Evolutionary conservation across 23 tunicate species (phyloP), one percentile per base, ranked within the genome.

Genomic region (Ascidia mentula): DNA sequence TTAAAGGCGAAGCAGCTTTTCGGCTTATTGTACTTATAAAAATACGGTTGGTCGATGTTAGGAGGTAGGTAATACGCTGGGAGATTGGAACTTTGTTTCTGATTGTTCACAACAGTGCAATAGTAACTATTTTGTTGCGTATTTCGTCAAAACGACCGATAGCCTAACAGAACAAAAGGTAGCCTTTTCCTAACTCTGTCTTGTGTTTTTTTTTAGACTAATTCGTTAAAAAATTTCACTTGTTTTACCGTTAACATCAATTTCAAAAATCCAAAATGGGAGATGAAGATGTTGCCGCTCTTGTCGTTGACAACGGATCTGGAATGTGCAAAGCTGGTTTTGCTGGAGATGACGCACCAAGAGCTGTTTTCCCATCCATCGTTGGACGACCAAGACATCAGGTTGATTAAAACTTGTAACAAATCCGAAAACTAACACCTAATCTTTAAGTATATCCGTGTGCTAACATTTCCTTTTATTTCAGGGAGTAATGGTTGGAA

Each of bases 251-350:
- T n/a, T n/a, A n/a, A n/a, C n/a, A n/a, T n/a, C n/a, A n/a, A n/a
- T n/a, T n/a, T n/a, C n/a, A n/a, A n/a, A n/a, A n/a, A n/a, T n/a
- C n/a, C 79, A 36, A 74, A 74, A 35, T 39, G 36, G 28, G 22
- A 74, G 31, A 6, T 6, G 74, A 40, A 81, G 98, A 94, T 38
- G 80, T 84, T 33, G 98, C 98, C 32, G 98, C 98, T 42, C 88
- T 94, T 28, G 98, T 94, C 80, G 90, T 94, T 72, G 98, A 94
- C 74, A 92, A 92, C 79, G 98, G 98, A 60, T 92, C 98, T 37
- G 94, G 98, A 36, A 92, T 92, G 98, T 94, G 98, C 87, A 94
- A 94, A 84, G 98, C 98, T 77, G 98, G 98, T 13, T 94, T 94
- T 69, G 98, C 98, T 76, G 98, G 98, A 17, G 98, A 94, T 59